Evolutionary conservation across 2,888 invertebrate species (phyloP).

Genomic region (Hemistola chrysoprasaria): DNA sequence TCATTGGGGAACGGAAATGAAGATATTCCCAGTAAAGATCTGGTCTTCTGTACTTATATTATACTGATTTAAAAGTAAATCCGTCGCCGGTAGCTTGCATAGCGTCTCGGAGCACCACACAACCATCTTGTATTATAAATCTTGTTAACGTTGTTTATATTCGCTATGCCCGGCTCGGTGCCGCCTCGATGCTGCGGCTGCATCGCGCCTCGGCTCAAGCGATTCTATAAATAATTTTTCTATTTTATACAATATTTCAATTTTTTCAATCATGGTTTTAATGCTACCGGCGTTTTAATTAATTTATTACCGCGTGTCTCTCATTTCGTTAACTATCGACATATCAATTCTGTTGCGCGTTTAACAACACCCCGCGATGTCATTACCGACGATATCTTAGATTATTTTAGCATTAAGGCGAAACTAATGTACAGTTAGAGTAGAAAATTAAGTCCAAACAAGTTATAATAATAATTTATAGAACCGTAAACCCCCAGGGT

Average conservation of each 20-base stretch:
- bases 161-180: slow-evolving; percentile 59
- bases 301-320: slow-evolving; percentile 61
- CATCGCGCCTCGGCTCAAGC: slow-evolving; percentile 57
- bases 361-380: slow-evolving; percentile 60
- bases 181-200: slow-evolving; percentile 75
- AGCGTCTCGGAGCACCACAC: slow-evolving; percentile 61
- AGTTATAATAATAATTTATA: slow-evolving; percentile 76
- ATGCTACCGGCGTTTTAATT: slow-evolving; percentile 68
- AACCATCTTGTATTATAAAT: slow-evolving; percentile 48
- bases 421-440: slow-evolving; percentile 84
- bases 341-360: slow-evolving; percentile 75
- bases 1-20: no score
- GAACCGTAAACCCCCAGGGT: slow-evolving; percentile 68
- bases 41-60: no score
- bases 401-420: slow-evolving; percentile 83
- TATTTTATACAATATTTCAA: slow-evolving; percentile 57
- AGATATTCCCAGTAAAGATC: no score
- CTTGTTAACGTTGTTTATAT: slow-evolving; percentile 39
- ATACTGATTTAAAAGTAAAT: no score
- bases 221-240: slow-evolving; percentile 53
- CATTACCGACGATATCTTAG: slow-evolving; percentile 76
- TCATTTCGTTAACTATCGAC: slow-evolving; percentile 60
- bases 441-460: slow-evolving; percentile 81
- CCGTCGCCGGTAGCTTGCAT: slow-evolving; percentile 70
- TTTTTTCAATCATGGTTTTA: slow-evolving; percentile 59